phyloP scores from a whole-genome alignment of 2,888 invertebrate genomes.

The Machimus atricapillus region DNA sequence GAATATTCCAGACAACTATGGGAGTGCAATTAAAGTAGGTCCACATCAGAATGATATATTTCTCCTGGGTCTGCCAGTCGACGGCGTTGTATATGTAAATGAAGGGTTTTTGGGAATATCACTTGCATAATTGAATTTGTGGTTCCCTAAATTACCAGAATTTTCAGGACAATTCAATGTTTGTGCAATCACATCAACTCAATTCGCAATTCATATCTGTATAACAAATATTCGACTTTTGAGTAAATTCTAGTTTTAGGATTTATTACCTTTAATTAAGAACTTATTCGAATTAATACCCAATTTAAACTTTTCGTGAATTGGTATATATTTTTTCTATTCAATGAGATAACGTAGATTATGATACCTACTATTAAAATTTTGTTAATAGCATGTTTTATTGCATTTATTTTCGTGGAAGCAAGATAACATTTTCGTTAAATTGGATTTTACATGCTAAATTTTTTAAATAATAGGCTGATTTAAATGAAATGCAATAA shows the following conservation, averaged over 20 bases:
- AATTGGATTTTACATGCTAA: no score
- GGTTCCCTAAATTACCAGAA: not conserved
- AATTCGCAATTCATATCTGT: not conserved
- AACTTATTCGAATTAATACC: not conserved
- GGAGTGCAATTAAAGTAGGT: not conserved
- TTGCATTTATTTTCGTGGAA: no score
- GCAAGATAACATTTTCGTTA: no score
- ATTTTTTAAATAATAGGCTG: no score
- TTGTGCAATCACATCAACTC: not conserved
- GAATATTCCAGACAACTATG: not conserved
- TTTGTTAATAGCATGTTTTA: no score
- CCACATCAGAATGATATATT: not conserved
- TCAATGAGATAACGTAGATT: no score
- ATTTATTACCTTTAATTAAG: not conserved
- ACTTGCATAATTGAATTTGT: not conserved
- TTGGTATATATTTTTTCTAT: no score
- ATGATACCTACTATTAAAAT: no score
- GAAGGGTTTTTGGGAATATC: not conserved
- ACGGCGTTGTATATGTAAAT: not conserved
- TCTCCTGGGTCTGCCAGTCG: not conserved
- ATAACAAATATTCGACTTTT: not conserved
- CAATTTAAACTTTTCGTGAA: no score
- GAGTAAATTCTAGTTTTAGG: not conserved
- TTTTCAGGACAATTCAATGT: not conserved
- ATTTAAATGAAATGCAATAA: no score